Evolutionary conservation across 2,888 invertebrate species (phyloP).

Genomic region (Erpobdella octoculata): DNA sequence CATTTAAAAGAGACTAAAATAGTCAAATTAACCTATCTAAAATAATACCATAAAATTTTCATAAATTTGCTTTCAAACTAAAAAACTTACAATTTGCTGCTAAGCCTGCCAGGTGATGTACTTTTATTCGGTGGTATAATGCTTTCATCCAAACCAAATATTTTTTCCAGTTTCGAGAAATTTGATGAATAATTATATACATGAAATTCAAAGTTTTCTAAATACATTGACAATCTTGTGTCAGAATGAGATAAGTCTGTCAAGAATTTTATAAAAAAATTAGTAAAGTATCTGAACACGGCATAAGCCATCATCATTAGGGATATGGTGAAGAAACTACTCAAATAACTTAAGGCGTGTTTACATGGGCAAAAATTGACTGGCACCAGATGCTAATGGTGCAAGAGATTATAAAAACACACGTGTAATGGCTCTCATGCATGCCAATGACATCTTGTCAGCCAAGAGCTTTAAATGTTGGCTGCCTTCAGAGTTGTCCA

Average conservation of each 20-base stretch:
- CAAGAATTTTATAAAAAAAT: constrained; percentile 40
- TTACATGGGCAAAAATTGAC: too few species aligned
- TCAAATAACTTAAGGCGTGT: too few species aligned
- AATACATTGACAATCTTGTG: constrained; percentile 56
- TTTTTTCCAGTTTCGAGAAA: constrained; percentile 76
- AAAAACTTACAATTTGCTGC: neutral
- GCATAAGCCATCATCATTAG: too few species aligned
- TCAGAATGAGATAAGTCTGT: constrained; percentile 88
- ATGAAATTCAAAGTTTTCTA: constrained; percentile 71
- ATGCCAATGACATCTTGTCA: too few species aligned
- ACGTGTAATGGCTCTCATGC: too few species aligned
- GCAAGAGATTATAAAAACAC: too few species aligned
- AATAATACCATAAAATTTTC: neutral
- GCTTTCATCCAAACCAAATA: constrained; percentile 68
- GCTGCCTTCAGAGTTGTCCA: too few species aligned
- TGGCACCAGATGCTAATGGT: too few species aligned
- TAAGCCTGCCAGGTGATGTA: neutral
- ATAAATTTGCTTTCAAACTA: neutral
- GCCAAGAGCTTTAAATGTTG: too few species aligned
- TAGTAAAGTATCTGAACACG: constrained; percentile 8
- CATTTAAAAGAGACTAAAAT: too few species aligned
- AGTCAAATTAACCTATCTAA: too few species aligned
- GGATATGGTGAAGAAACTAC: too few species aligned
- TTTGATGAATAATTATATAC: constrained; percentile 83
- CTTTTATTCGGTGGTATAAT: constrained; percentile 21